phyloP scores from a whole-genome alignment of 2,113 vertebrate species.

The Spheniscus mendiculus region DNA sequence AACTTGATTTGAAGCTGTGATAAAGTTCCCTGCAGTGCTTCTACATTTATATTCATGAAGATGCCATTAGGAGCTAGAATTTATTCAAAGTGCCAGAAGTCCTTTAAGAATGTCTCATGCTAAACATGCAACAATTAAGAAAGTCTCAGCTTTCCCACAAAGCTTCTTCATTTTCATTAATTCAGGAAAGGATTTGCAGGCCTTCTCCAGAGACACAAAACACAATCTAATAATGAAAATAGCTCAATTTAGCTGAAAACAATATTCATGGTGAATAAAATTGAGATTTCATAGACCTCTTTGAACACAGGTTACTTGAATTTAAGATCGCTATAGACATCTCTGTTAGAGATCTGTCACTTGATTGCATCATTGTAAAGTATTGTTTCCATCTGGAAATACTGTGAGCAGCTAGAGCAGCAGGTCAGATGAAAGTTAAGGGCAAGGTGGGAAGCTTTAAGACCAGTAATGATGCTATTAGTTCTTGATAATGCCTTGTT shows the following conservation, averaged over 20 bases:
- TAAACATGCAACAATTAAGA: neutral
- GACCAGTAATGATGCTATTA: neutral
- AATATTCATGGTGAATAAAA: neutral
- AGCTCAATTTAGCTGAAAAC: neutral
- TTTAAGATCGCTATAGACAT: neutral
- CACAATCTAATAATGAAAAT: neutral
- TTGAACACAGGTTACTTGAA: neutral
- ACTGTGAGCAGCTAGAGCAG: neutral
- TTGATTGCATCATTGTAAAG: neutral
- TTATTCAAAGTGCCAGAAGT: neutral
- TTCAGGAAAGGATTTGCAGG: neutral
- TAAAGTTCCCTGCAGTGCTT: neutral
- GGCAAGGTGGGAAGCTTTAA: neutral
- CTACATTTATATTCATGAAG: conserved; percentile 3
- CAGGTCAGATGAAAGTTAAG: neutral
- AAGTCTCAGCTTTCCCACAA: neutral
- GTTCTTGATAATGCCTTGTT: neutral
- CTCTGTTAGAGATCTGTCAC: neutral
- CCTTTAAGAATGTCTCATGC: neutral
- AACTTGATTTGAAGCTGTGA: conserved; percentile 1
- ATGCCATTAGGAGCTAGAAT: neutral
- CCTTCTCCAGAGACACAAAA: neutral
- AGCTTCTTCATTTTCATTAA: neutral
- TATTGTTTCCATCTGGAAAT: neutral
- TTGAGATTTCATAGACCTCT: neutral